A percentile compares a stretch with the other conserved stretches of the same genome.
These are phyloP conservation scores for Emys orbicularis DNA, from an alignment of 2,797 vertebrate genomes.

Conservation along the genomic window DNA sequence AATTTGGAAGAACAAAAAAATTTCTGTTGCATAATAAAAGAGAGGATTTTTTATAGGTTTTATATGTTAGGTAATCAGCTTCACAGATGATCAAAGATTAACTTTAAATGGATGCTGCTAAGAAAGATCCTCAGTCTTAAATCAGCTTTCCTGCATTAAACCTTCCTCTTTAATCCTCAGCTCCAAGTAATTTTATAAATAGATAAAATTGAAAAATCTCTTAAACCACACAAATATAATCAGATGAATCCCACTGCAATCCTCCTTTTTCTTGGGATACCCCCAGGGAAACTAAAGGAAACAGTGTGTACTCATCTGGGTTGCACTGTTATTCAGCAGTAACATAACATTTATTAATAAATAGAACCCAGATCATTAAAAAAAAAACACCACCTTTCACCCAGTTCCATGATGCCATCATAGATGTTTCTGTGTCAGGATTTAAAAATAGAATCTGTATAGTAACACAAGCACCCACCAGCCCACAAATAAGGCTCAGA, in stretches of 20 bases:
- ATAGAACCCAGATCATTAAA: neutral
- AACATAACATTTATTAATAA: neutral
- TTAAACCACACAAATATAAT: constrained; percentile 68
- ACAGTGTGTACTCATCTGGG: neutral
- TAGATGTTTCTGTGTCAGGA: neutral
- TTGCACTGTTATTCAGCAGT: neutral
- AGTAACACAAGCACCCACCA: constrained; percentile 8
- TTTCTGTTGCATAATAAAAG: constrained; percentile 66
- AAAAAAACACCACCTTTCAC: neutral
- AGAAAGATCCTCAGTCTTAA: constrained; percentile 71
- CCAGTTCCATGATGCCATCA: constrained; percentile 6
- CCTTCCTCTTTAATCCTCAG: constrained; percentile 71
- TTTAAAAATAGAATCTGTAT: neutral
- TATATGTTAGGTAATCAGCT: constrained; percentile 73
- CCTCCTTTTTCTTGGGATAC: constrained; percentile 43
- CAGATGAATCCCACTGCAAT: constrained; percentile 48
- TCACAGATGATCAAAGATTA: constrained; percentile 73
- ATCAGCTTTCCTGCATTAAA: constrained; percentile 73
- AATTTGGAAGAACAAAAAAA: constrained; percentile 32
- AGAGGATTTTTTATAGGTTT: constrained; percentile 64
- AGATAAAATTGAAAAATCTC: constrained; percentile 78
- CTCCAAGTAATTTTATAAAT: constrained; percentile 79
- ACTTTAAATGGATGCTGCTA: constrained; percentile 75
- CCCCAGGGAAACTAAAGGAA: constrained; percentile 4
- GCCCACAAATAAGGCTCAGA: neutral